phyloP scores from a whole-genome alignment of 2,888 invertebrate species.

The Eumerus sabulonum region DNA sequence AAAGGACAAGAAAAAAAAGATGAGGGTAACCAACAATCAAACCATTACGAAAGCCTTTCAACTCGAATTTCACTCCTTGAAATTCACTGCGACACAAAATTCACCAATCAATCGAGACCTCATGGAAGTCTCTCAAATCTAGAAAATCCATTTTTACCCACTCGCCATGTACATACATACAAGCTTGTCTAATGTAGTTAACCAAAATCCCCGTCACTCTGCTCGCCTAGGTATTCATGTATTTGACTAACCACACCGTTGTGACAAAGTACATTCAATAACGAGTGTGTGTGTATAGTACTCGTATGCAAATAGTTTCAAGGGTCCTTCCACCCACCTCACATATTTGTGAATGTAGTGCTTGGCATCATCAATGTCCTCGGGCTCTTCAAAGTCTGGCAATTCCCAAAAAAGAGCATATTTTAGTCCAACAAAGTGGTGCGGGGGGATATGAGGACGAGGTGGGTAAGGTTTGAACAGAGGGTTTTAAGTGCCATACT shows the following conservation, averaged over 20 bases:
- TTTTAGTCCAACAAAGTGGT: slow-evolving; percentile 22
- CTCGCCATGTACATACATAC: background rate
- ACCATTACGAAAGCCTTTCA: slow-evolving; percentile 1
- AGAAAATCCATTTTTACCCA: slow-evolving; percentile 26
- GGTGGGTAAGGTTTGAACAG: no score
- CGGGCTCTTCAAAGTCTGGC: background rate
- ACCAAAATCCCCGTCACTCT: no score
- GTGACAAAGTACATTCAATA: slow-evolving; percentile 37
- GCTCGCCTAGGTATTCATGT: no score
- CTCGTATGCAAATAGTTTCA: slow-evolving; percentile 53
- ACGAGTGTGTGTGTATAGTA: background rate
- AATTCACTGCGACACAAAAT: slow-evolving; percentile 51
- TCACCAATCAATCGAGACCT: slow-evolving; percentile 51
- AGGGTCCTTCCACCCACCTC: slow-evolving; percentile 19
- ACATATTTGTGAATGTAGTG: no score
- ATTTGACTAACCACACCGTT: slow-evolving; percentile 1
- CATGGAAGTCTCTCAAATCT: slow-evolving; percentile 39
- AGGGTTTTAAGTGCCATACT: slow-evolving; percentile 43
- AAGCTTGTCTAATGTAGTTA: no score
- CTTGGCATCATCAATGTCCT: background rate
- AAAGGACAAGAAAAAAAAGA: background rate
- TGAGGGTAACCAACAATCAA: slow-evolving; percentile 1
- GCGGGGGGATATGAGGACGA: background rate
- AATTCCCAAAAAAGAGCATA: slow-evolving; percentile 38
- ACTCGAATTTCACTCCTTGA: slow-evolving; percentile 24